Percentiles rank a stretch among this genome's conserved stretches.
phyloP scores from a whole-genome alignment of 23 tunicate genomes.

The Phallusia fumigata region DNA sequence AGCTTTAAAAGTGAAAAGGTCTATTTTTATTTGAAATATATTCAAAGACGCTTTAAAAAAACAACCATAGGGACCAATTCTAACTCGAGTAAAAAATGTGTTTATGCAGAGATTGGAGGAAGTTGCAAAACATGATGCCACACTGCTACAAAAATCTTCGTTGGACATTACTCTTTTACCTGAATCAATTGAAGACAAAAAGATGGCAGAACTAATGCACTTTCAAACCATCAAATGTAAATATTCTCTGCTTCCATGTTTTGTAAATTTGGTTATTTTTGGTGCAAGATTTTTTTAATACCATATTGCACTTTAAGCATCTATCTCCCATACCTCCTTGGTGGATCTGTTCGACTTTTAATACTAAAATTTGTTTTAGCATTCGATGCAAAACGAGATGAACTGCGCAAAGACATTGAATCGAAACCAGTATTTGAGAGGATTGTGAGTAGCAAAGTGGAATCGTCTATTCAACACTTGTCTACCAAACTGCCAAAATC shows the following conservation, averaged over 20 bases:
- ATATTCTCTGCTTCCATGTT: background rate
- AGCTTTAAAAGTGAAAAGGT: no score
- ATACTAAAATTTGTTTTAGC: no score
- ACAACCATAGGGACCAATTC: background rate
- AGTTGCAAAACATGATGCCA: slow-evolving; percentile 40
- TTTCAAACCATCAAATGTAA: slow-evolving; percentile 52
- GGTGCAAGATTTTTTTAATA: no score
- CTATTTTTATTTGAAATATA: no score
- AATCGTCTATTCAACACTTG: background rate
- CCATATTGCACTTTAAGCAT: no score
- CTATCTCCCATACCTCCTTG: no score
- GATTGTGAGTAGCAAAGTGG: background rate
- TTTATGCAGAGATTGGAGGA: slow-evolving; percentile 46
- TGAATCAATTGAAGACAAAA: slow-evolving; percentile 49
- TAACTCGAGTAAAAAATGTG: background rate
- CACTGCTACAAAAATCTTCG: slow-evolving; percentile 59
- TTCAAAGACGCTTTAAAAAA: background rate
- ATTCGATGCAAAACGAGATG: slow-evolving; percentile 24
- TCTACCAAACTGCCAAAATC: slow-evolving; percentile 37
- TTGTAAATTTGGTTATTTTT: no score
- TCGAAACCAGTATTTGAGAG: slow-evolving; percentile 39
- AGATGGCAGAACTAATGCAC: slow-evolving; percentile 51
- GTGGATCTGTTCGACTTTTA: no score
- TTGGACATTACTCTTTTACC: slow-evolving; percentile 55
- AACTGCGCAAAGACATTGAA: slow-evolving; percentile 34